phyloP scores from a whole-genome alignment of 2,113 vertebrate species.

The Laterallus jamaicensis region DNA sequence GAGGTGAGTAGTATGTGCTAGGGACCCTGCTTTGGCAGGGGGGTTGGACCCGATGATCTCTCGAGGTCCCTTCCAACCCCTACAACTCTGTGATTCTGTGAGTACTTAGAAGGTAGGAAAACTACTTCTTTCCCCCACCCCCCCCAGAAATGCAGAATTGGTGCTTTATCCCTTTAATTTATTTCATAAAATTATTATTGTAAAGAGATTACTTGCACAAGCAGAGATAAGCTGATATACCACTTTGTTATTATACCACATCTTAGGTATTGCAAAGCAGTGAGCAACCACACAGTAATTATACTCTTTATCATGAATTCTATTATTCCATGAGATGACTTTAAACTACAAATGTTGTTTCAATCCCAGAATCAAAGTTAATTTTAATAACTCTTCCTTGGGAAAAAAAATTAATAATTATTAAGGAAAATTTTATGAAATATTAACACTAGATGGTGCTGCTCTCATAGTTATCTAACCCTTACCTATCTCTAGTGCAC shows the following conservation, averaged over 20 bases:
- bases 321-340: not conserved
- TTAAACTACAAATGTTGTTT: not conserved
- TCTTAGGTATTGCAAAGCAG: not conserved
- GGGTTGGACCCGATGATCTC: no score
- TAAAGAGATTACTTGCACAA: not conserved
- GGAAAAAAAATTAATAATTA: not conserved
- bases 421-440: not conserved
- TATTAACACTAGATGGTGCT: constrained; percentile 78
- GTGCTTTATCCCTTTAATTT: not conserved
- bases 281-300: not conserved
- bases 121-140: not conserved
- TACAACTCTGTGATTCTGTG: not conserved
- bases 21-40: no score
- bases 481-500: not conserved
- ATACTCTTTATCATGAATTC: not conserved
- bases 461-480: constrained; percentile 29
- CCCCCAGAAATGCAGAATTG: rapidly evolving
- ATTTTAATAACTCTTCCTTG: not conserved
- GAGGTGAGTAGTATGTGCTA: not conserved
- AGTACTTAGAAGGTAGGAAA: not conserved
- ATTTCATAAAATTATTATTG: not conserved
- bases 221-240: not conserved
- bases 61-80: no score
- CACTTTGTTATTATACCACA: not conserved
- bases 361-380: not conserved